Base-by-base conservation (phyloP, 2,797 vertebrate genomes). In the Meda fulgida region DNA sequence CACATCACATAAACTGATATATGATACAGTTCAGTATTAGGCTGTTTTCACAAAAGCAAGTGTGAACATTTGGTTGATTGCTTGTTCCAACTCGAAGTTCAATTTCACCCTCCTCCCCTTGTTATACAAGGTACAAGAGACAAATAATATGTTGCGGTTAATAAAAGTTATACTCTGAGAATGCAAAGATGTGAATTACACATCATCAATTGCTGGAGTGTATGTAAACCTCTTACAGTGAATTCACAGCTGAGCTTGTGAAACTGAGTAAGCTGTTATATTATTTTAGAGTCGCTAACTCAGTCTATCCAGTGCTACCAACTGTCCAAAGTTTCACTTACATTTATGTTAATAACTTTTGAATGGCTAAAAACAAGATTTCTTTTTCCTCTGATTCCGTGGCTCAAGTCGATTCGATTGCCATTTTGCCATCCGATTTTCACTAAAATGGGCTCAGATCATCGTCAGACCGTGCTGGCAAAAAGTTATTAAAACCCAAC, bases 101-200 rank as follows among this genome's bases (percentile, higher is more conserved):
- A 43, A 9, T 76, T 55, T 51, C 73, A n/a, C 21, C 31, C 31
- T 36, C 31, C 21, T n/a, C 31, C 31, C 46, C 46, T 34, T 11
- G 46, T 53, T 21, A 7, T 75, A 75, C 72, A 53, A 75, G 72
- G 18, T 53, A 34, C 29, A 34, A 53, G 21, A 21, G 46, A 18
- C 73, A 76, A 55, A 76, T n/a, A 36, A n/a, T 36, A 9, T 36
- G 31, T 51, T 55, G 73, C 8, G 8, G 29, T 72, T 71, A 72
- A 48, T 10, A 72, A 26, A 29, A 23, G 46, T 9, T 55, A n/a
- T 76, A 14, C 21, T 76, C 73, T 76, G 73, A 76, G 73, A 76
- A 76, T 76, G 73, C 73, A 76, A 76, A 58, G 3, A 58, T 76
- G 73, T 76, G 55, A 9, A 55, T 76, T 55, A 76, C 51, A 58